These are phyloP conservation scores for Drosophila robusta DNA, from an alignment of 2,888 invertebrate genomes.

Conservation along the genomic window DNA sequence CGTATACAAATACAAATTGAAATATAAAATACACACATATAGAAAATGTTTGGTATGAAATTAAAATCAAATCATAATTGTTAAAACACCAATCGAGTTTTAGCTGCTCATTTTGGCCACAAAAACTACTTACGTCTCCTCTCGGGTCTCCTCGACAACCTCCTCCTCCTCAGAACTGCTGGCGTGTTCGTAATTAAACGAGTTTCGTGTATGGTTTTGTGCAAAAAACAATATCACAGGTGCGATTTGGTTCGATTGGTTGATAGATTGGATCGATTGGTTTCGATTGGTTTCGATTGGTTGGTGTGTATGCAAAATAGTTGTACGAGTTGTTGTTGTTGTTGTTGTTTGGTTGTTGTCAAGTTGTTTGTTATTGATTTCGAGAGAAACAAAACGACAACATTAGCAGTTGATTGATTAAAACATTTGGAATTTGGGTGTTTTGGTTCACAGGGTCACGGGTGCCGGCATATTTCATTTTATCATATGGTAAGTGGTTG, in stretches of 20 bases:
- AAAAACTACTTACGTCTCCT: conserved; percentile 84
- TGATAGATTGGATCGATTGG: conserved; percentile 13
- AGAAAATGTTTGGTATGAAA: conserved; percentile 44
- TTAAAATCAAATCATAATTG: conserved; percentile 51
- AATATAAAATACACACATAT: conserved; percentile 53
- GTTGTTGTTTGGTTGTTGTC: conserved; percentile 33
- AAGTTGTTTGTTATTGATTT: conserved; percentile 55
- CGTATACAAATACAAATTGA: conserved; percentile 50
- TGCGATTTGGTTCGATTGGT: conserved; percentile 42
- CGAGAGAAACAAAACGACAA: conserved; percentile 68
- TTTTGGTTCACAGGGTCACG: conserved; percentile 25
- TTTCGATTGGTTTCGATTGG: conserved; percentile 12
- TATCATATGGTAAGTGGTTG: conserved; percentile 4
- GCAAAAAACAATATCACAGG: conserved; percentile 62
- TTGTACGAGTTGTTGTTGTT: conserved; percentile 31
- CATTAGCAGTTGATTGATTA: conserved; percentile 68
- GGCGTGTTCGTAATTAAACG: conserved; percentile 75
- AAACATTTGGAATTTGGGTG: conserved; percentile 34
- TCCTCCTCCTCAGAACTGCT: conserved; percentile 85
- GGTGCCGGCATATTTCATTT: conserved; percentile 16
- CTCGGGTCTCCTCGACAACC: conserved; percentile 84
- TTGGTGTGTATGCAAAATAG: conserved; percentile 48
- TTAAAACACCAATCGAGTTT: conserved; percentile 66
- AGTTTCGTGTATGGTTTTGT: conserved; percentile 46
- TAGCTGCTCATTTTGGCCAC: conserved; percentile 59